Conservation (phyloP, 2,113 vertebrate genomes). For the Colius striatus region DNA sequence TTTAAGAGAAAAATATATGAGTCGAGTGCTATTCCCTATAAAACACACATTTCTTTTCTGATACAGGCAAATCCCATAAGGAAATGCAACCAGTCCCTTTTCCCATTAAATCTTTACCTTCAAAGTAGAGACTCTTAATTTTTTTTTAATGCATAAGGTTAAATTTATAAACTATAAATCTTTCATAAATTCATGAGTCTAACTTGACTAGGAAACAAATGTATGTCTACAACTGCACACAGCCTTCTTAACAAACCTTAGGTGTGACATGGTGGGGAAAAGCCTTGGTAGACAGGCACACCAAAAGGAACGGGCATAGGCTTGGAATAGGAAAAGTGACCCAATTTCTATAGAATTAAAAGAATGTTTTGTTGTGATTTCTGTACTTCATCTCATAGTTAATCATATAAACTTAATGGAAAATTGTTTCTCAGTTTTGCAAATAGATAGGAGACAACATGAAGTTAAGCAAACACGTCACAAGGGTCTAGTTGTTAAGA, state of each 20-base stretch:
- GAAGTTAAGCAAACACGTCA: fast-evolving
- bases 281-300: fast-evolving
- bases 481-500: neutral
- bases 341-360: neutral
- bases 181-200: neutral
- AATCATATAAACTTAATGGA: neutral
- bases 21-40: neutral
- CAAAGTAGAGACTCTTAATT: neutral
- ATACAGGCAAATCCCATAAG: neutral
- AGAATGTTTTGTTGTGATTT: neutral
- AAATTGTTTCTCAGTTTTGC: neutral
- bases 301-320: neutral
- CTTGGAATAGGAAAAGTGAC: neutral
- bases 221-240: neutral
- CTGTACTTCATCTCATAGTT: neutral
- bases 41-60: neutral
- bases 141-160: neutral
- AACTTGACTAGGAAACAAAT: neutral
- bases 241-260: neutral
- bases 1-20: neutral
- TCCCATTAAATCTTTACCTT: neutral
- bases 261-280: neutral
- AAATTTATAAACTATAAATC: neutral
- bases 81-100: neutral
- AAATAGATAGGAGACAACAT: neutral